Conservation (phyloP, 2,113 vertebrate species). For the Bufo gargarizans region DNA sequence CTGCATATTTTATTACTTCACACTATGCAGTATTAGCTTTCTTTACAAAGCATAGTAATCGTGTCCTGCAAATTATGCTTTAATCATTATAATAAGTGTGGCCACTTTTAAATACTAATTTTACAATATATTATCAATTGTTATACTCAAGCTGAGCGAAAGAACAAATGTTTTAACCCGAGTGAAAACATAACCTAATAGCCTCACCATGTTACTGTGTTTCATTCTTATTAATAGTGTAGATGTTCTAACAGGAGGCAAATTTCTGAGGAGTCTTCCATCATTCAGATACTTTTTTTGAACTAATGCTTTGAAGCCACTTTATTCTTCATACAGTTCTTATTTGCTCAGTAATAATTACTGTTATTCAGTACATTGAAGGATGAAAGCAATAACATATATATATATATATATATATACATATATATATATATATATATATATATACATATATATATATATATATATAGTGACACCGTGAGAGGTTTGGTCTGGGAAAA, state of each 20-base stretch:
- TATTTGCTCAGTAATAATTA: too few species aligned
- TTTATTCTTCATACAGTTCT: too few species aligned
- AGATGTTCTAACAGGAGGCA: not conserved
- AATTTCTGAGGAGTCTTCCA: not conserved
- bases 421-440: too few species aligned
- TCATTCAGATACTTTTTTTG: not conserved
- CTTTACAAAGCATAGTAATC: slow-evolving; percentile 17
- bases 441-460: too few species aligned
- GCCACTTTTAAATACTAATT: slow-evolving; percentile 3
- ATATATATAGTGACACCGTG: too few species aligned
- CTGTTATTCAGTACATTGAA: too few species aligned
- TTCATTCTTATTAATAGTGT: not conserved
- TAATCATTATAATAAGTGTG: slow-evolving; percentile 17
- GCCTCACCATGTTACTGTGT: not conserved
- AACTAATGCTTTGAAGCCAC: too few species aligned
- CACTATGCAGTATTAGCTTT: slow-evolving; percentile 12
- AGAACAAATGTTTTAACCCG: not conserved
- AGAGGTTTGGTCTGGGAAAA: too few species aligned
- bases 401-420: too few species aligned
- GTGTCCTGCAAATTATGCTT: slow-evolving; percentile 21
- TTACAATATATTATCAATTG: slow-evolving; percentile 8
- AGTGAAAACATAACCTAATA: not conserved
- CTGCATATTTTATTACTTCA: slow-evolving; percentile 27
- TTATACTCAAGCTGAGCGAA: not conserved
- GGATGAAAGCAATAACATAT: too few species aligned